Percentiles rank a stretch among this genome's conserved stretches.
Conservation (phyloP, 1,140 invertebrate species). For the Caenorhabditis remanei region DNA sequence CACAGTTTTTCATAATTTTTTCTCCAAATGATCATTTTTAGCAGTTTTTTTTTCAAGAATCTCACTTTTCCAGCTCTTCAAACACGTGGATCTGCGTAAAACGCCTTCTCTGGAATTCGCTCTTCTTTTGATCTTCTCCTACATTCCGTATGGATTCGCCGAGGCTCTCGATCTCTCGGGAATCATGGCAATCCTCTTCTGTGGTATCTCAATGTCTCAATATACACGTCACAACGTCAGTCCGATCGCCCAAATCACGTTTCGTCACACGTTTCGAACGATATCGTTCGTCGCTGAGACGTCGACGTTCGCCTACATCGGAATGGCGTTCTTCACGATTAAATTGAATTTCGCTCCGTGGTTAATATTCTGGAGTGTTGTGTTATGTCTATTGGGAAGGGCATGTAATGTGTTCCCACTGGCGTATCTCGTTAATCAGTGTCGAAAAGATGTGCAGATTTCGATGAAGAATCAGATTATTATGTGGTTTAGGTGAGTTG, state of each 20-base stretch:
- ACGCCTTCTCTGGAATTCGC: conserved; percentile 98
- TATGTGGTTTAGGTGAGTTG: conserved; percentile 96
- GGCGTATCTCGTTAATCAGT: conserved; percentile 91
- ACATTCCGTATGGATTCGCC: conserved; percentile 95
- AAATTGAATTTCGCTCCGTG: conserved; percentile 84
- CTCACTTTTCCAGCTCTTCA: conserved; percentile 82
- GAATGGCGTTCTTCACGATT: conserved; percentile 96
- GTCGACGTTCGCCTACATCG: conserved; percentile 98
- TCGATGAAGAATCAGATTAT: conserved; percentile 98
- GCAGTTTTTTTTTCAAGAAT: conserved; percentile 10
- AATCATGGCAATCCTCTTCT: conserved; percentile 99
- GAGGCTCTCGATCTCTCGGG: conserved; percentile 96
- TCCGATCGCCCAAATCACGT: conserved; percentile 97
- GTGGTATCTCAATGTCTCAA: conserved; percentile 99
- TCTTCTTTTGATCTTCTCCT: conserved; percentile 97
- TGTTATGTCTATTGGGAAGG: conserved; percentile 89
- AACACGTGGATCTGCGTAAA: conserved; percentile 94
- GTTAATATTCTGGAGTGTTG: conserved; percentile 91
- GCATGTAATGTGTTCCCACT: conserved; percentile 97
- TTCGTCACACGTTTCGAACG: conserved; percentile 98
- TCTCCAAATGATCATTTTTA: no score
- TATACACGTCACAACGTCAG: conserved; percentile 99
- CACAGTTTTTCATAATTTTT: neutral
- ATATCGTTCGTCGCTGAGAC: conserved; percentile 97
- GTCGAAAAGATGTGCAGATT: conserved; percentile 89